phyloP scores from a whole-genome alignment of 2,888 invertebrate species.

The Netelia virgata region DNA sequence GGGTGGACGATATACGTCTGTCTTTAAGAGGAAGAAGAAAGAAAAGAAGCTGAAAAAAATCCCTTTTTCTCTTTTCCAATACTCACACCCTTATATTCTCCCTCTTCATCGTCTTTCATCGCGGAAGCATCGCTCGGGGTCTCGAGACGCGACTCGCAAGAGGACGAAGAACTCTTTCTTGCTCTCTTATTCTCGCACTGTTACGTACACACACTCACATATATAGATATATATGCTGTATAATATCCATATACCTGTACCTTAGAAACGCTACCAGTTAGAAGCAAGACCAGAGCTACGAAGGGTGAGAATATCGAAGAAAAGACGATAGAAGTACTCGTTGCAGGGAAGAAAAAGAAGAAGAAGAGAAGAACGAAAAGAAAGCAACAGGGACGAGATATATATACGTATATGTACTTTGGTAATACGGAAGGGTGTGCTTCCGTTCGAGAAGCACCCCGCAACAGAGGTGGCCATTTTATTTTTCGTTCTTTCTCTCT shows the following conservation, averaged over 20 bases:
- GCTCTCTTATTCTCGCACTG: slow-evolving; percentile 20
- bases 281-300: slow-evolving; percentile 35
- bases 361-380: slow-evolving; percentile 29
- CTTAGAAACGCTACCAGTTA: slow-evolving; percentile 35
- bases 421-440: slow-evolving; percentile 50
- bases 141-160: slow-evolving; percentile 10
- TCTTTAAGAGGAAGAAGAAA: slow-evolving; percentile 7
- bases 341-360: slow-evolving; percentile 15
- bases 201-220: neutral
- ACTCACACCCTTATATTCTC: neutral
- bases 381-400: slow-evolving; percentile 60
- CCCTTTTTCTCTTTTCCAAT: slow-evolving; percentile 14
- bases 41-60: slow-evolving; percentile 2
- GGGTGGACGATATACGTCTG: slow-evolving; percentile 15
- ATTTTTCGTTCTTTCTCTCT: neutral
- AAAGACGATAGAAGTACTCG: slow-evolving; percentile 30
- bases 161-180: slow-evolving; percentile 12
- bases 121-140: slow-evolving; percentile 14
- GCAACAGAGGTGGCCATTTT: slow-evolving; percentile 71
- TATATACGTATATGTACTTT: neutral
- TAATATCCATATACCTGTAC: slow-evolving; percentile 28
- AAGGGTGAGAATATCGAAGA: slow-evolving; percentile 21
- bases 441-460: slow-evolving; percentile 54
- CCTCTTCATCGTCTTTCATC: slow-evolving; percentile 37
- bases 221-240: slow-evolving; percentile 5